phyloP scores from a whole-genome alignment of 92 coral and sea anemone genomes.

The Meandrina meandrites region DNA sequence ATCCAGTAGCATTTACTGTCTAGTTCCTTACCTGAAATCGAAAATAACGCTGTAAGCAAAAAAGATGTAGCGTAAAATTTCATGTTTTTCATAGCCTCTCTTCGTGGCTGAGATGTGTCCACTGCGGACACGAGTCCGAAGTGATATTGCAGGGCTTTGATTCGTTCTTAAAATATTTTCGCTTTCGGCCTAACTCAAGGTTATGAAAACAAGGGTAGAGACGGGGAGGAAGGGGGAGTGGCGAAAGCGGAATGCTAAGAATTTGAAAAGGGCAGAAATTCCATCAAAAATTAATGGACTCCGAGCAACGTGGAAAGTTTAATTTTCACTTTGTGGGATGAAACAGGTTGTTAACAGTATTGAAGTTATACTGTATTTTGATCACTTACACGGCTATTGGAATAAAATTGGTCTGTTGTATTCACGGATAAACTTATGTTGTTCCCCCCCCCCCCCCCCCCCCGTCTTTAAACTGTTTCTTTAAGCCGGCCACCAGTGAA shows the following conservation, averaged over 20 bases:
- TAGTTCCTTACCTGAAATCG: constrained; percentile 5
- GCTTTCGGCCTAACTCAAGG: background rate
- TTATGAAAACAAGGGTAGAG: background rate
- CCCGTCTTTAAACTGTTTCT: background rate
- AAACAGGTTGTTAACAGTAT: background rate
- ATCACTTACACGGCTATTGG: background rate
- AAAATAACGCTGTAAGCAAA: background rate
- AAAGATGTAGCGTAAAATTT: background rate
- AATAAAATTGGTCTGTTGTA: background rate
- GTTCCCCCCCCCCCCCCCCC: background rate
- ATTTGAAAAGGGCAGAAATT: background rate
- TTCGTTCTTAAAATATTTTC: background rate
- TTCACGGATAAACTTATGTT: background rate
- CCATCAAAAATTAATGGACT: background rate
- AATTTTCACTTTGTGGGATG: background rate
- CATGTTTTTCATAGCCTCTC: background rate
- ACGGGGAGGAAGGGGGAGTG: background rate
- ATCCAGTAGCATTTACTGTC: background rate
- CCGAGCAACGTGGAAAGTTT: background rate
- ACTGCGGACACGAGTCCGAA: background rate
- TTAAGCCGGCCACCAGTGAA: constrained; percentile 4
- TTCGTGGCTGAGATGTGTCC: background rate
- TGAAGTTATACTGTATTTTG: no score
- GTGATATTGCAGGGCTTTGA: background rate
- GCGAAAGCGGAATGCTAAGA: background rate